phyloP scores from a whole-genome alignment of 2,113 vertebrate genomes.

The Danio rerio region GRCz12tu NC_133190.1:7333501-7334000 shows the following conservation, averaged over 20 bases:
- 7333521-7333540: conserved; percentile 76
- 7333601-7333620: conserved; percentile 15
- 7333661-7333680: neutral
- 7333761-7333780: conserved; percentile 9
- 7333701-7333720: conserved; percentile 71
- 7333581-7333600: conserved; percentile 6
- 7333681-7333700: conserved; percentile 59
- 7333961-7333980: conserved; percentile 18
- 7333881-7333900: conserved; percentile 52
- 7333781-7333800: conserved; percentile 20
- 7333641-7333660: conserved; percentile 51
- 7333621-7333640: neutral
- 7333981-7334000: conserved; percentile 14
- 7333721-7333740: conserved; percentile 35
- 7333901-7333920: conserved; percentile 38
- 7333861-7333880: conserved; percentile 54
- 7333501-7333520: conserved; percentile 76
- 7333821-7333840: conserved; percentile 54
- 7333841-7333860: conserved; percentile 59
- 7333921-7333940: conserved; percentile 27
- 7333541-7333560: conserved; percentile 68
- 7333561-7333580: conserved; percentile 33
- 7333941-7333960: conserved; percentile 36
- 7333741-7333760: conserved; percentile 12
- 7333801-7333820: conserved; percentile 43